Percentiles rank a stretch among this genome's conserved stretches.
phyloP scores from a whole-genome alignment of 2,797 vertebrate genomes.

The Pangasius macronema region DNA sequence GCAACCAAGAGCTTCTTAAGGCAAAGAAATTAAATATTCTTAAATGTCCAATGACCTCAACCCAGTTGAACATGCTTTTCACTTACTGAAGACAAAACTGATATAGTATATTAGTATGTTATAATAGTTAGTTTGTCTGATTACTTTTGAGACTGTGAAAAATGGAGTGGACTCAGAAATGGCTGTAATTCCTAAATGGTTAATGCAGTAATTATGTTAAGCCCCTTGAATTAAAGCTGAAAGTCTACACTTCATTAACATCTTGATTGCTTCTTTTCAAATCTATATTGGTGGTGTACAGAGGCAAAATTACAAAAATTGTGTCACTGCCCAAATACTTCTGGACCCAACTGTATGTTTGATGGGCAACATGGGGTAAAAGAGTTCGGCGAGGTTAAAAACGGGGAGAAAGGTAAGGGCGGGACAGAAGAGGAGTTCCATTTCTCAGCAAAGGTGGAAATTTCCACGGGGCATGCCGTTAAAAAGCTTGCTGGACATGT shows the following conservation, averaged over 20 bases:
- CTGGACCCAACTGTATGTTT: not conserved
- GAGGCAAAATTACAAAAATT: not conserved
- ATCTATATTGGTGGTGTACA: not conserved
- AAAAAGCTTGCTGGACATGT: constrained; percentile 68
- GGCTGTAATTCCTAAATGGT: not conserved
- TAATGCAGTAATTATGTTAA: not conserved
- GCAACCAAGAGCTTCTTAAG: not conserved
- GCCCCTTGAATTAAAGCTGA: not conserved
- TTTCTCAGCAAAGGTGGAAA: constrained; percentile 74
- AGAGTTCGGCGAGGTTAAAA: constrained; percentile 57
- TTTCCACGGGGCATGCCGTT: constrained; percentile 71
- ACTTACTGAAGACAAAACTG: not conserved
- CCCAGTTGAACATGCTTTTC: not conserved
- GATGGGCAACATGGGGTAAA: not conserved
- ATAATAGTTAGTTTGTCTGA: not conserved
- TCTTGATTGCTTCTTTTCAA: not conserved
- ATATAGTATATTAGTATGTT: too few species aligned
- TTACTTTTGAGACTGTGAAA: not conserved
- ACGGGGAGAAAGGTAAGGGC: not conserved
- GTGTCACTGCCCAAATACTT: not conserved
- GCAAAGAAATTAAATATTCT: not conserved
- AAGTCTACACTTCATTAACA: not conserved
- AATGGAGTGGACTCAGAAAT: not conserved
- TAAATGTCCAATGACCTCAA: not conserved
- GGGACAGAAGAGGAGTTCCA: constrained; percentile 40